Conservation (phyloP, 2,888 invertebrate species). For the Calliphora vomitoria region DNA sequence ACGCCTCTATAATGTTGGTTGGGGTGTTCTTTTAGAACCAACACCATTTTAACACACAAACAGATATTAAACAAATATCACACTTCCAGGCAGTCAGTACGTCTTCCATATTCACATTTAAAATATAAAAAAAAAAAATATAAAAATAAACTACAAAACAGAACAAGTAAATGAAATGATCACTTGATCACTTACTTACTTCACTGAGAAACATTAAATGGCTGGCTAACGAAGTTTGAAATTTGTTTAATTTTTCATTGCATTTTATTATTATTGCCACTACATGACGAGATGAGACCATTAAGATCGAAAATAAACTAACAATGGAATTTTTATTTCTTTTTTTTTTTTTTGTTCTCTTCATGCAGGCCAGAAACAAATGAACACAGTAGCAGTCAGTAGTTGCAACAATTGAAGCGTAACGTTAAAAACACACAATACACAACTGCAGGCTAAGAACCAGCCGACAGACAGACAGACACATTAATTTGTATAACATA, state of each 20-base stretch:
- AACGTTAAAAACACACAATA: slow-evolving; percentile 43
- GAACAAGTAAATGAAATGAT: slow-evolving; percentile 58
- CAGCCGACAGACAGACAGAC: slow-evolving; percentile 15
- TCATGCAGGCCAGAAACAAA: slow-evolving; percentile 44
- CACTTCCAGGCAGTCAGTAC: slow-evolving; percentile 41
- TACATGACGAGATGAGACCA: slow-evolving; percentile 54
- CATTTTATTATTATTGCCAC: slow-evolving; percentile 56
- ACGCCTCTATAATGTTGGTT: slow-evolving; percentile 52
- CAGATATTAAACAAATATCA: slow-evolving; percentile 22
- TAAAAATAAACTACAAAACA: not conserved
- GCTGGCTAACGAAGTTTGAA: slow-evolving; percentile 68
- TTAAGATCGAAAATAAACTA: slow-evolving; percentile 64
- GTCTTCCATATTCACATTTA: not conserved
- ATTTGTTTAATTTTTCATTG: slow-evolving; percentile 68
- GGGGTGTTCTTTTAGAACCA: slow-evolving; percentile 44
- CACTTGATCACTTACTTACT: slow-evolving; percentile 55
- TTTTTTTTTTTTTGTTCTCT: slow-evolving; percentile 5
- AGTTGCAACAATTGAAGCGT: slow-evolving; percentile 56
- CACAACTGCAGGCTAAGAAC: slow-evolving; percentile 12
- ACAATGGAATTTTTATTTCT: slow-evolving; percentile 63
- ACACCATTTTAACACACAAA: not conserved
- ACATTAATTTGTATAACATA: slow-evolving; percentile 52
- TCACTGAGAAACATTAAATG: slow-evolving; percentile 53
- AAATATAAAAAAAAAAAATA: not conserved
- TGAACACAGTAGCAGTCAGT: slow-evolving; percentile 46